Percentiles rank a stretch among this genome's conserved stretches.
These are phyloP conservation scores for Lepisosteus oculatus DNA, from an alignment of 2,113 vertebrate species.

Conservation along the genomic window DNA sequence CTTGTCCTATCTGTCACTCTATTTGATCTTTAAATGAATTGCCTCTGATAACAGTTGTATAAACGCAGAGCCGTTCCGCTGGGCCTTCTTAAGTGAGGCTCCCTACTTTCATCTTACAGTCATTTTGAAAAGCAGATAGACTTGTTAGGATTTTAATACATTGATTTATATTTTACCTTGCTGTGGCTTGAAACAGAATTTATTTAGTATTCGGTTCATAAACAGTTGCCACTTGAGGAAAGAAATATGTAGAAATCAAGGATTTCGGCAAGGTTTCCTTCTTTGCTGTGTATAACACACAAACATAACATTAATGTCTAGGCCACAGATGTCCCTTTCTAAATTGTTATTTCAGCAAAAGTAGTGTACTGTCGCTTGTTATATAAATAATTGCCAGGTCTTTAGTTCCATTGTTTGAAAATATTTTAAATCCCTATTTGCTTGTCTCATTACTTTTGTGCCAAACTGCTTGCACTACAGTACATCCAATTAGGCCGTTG, in stretches of 20 bases:
- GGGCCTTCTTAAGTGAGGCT: slow-evolving; percentile 80
- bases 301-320: no score
- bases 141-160: slow-evolving; percentile 80
- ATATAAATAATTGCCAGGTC: no score
- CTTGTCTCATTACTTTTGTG: no score
- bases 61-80: slow-evolving; percentile 79
- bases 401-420: no score
- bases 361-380: no score
- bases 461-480: no score
- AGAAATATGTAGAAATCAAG: neutral
- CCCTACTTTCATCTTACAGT: slow-evolving; percentile 79
- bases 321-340: no score
- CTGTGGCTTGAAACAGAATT: slow-evolving; percentile 53
- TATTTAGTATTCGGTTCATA: slow-evolving; percentile 74
- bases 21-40: slow-evolving; percentile 89
- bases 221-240: slow-evolving; percentile 44
- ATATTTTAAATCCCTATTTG: no score
- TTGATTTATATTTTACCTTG: slow-evolving; percentile 80
- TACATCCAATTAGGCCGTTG: no score
- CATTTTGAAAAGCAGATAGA: slow-evolving; percentile 80
- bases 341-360: no score
- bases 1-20: slow-evolving; percentile 84
- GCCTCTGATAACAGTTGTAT: slow-evolving; percentile 86
- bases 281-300: neutral
- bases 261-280: neutral